Percentiles rank a stretch among this genome's conserved stretches.
Conservation (phyloP, 1,140 invertebrate genomes). For the Pseudomyrmex cubaensis region DNA sequence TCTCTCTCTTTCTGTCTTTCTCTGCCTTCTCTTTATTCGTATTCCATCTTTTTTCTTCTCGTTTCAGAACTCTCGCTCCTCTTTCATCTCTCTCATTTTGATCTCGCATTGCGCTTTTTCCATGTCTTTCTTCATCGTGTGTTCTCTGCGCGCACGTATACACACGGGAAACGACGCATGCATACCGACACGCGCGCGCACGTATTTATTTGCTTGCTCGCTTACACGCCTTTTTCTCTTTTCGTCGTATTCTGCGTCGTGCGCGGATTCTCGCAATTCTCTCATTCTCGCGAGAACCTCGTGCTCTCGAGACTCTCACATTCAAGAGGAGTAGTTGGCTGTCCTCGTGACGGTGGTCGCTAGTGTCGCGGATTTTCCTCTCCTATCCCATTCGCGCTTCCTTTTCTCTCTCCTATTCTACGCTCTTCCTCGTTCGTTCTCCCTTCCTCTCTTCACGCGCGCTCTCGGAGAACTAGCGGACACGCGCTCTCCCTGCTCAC, state of each 20-base stretch:
- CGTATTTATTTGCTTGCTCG: not conserved
- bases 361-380: constrained; percentile 69
- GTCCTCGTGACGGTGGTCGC: constrained; percentile 67
- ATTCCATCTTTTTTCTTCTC: constrained; percentile 29
- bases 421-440: constrained; percentile 64
- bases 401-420: constrained; percentile 49
- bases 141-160: not conserved
- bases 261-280: constrained; percentile 59
- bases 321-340: constrained; percentile 50
- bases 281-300: no score
- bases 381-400: constrained; percentile 32
- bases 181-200: constrained; percentile 23
- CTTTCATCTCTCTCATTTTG: not conserved
- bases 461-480: constrained; percentile 17
- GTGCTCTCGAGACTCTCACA: not conserved
- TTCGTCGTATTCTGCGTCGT: constrained; percentile 48
- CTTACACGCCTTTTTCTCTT: constrained; percentile 65
- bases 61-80: not conserved
- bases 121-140: not conserved
- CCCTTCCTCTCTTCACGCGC: constrained; percentile 48
- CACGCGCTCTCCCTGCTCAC: constrained; percentile 27
- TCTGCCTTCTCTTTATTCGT: constrained; percentile 54
- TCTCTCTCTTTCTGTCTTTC: constrained; percentile 52
- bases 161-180: not conserved
- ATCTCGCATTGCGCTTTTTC: constrained; percentile 15